Evolutionary conservation across 2,888 invertebrate species (phyloP).

Genomic region (Nesidiocoris tenuis): DNA sequence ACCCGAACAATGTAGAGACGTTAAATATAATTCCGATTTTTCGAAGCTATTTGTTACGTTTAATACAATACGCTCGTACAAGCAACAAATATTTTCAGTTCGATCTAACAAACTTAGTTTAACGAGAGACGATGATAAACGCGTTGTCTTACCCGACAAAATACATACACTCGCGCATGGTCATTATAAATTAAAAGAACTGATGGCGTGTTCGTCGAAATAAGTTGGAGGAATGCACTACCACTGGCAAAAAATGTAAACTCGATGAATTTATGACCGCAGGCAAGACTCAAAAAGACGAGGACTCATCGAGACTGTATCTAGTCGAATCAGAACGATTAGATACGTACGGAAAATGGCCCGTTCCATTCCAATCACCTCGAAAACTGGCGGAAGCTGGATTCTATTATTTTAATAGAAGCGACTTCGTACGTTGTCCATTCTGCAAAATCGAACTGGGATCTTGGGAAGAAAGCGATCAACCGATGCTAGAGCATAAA

Average conservation of each 20-base stretch:
- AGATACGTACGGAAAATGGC: background rate
- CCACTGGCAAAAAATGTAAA: background rate
- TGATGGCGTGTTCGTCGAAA: too few relatives aligned
- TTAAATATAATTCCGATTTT: background rate
- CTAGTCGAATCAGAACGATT: background rate
- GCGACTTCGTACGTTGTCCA: background rate
- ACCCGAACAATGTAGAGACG: background rate
- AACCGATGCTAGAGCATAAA: background rate
- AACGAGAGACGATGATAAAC: background rate
- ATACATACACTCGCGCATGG: background rate
- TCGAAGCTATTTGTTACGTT: background rate
- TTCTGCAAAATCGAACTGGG: background rate
- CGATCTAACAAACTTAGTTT: background rate
- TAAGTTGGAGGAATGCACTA: too few relatives aligned
- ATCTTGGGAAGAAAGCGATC: background rate
- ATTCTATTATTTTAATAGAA: background rate
- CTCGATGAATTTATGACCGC: too few relatives aligned
- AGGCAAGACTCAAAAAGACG: background rate
- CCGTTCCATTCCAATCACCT: background rate
- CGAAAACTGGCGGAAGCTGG: background rate
- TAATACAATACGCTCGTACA: conserved; percentile 7
- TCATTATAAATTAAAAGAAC: background rate
- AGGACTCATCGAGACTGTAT: too few relatives aligned
- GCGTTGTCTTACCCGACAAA: background rate
- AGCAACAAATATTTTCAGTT: background rate